Evolutionary conservation across 35 echinoderm and acorn worm genomes (phyloP), one percentile per base, ranked within the genome.

Genomic region (Holothuria glaberrima): DNA sequence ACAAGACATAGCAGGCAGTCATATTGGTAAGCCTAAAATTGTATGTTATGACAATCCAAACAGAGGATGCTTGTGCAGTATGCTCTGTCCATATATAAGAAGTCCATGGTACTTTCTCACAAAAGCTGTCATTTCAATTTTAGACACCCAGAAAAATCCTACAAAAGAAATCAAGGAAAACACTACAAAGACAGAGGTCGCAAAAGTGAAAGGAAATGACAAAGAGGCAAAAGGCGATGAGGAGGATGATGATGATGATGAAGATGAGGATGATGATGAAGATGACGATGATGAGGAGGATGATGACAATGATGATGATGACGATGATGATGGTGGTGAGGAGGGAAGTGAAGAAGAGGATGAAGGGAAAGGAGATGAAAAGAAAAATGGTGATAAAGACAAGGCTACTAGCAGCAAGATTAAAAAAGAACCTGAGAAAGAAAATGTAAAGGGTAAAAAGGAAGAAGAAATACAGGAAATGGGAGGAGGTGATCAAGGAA

Each of bases 271-370:
- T 3, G 88, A 94, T 0, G 92, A 90, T 61, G 88, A 94, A 5
- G 80, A 94, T 6, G 76, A 63, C 77, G 86, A 93, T 12, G 86
- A 89, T 25, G 92, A 94, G 0, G 68, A 72, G 6, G 52, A 71
- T 48, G 77, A 90, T 54, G 87, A 90, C 13, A 57, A 90, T 16
- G 67, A 92, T n/a, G 79, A 90, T 5, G 92, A 86, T 2, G 87
- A 94, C 1, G 76, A 76, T 0, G 87, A 94, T 6, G 88, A 83
- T 2, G 88, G 72, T 7, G 79, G 86, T 5, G 48, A 94, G 63
- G 82, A 90, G 0, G 81, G 90, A 30, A 68, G 86, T 30, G 68
- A 86, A 29, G 80, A 52, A 9, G 58, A 82, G 14, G 67, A 86
- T 30, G 90, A 92, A 1, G 82, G 61, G 34, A 65, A 86, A 5